phyloP scores from a whole-genome alignment of 2,888 invertebrate species.

The Amitus sp. region DNA sequence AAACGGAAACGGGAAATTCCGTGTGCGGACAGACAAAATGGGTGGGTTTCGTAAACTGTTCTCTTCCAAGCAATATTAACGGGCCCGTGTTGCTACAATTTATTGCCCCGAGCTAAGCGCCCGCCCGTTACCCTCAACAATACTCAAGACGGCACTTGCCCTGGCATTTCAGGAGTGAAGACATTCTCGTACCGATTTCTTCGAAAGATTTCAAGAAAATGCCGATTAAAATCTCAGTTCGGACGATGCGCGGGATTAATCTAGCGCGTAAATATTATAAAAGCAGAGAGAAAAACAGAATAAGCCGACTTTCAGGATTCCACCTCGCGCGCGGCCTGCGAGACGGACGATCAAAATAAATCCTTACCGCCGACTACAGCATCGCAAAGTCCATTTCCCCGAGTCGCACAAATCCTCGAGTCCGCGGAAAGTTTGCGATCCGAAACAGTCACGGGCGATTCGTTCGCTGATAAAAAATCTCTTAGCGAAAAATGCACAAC shows the following conservation, averaged over 20 bases:
- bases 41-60: conserved; percentile 53
- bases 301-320: too few relatives aligned
- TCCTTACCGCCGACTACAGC: conserved; percentile 1
- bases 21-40: conserved; percentile 33
- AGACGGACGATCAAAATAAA: conserved; percentile 6
- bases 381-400: too few relatives aligned
- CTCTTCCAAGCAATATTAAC: conserved; percentile 54
- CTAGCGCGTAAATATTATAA: conserved; percentile 2
- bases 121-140: conserved; percentile 48
- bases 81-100: conserved; percentile 50
- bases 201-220: not conserved
- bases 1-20: conserved; percentile 15
- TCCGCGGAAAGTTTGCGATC: too few relatives aligned
- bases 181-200: not conserved
- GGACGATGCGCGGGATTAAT: conserved; percentile 5
- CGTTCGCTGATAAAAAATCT: too few relatives aligned
- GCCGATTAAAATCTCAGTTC: not conserved
- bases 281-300: not conserved
- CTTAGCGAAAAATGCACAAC: too few relatives aligned
- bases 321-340: not conserved
- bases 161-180: not conserved
- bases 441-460: too few relatives aligned
- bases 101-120: conserved; percentile 49
- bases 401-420: too few relatives aligned
- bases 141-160: conserved; percentile 57